Evolutionary conservation across 2,888 invertebrate species (phyloP).

Genomic region (Perdita meconis): DNA sequence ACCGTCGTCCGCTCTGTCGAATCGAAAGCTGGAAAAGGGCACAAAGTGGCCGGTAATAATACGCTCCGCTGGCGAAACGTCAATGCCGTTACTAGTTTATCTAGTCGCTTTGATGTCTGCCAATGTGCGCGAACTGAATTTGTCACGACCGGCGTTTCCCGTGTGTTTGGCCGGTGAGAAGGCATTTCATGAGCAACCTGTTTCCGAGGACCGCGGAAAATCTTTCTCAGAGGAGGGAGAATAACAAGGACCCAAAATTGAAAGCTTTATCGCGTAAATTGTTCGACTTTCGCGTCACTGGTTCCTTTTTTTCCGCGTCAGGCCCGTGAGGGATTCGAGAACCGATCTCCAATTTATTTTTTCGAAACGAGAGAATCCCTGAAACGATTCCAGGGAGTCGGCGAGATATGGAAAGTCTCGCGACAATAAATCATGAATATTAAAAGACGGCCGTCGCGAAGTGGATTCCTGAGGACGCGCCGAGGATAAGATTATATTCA

Average conservation of each 20-base stretch:
- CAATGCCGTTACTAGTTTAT: slow-evolving; percentile 22
- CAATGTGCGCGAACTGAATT: slow-evolving; percentile 39
- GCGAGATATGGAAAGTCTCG: slow-evolving; percentile 54
- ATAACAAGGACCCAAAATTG: not conserved
- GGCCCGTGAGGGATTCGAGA: not conserved
- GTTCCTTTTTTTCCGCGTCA: not conserved
- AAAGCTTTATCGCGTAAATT: not conserved
- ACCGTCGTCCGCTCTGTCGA: not conserved
- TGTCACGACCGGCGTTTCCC: not conserved
- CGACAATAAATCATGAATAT: slow-evolving; percentile 74
- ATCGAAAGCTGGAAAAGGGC: slow-evolving; percentile 28
- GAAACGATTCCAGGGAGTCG: not conserved
- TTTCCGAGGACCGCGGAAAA: not conserved
- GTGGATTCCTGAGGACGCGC: slow-evolving; percentile 52
- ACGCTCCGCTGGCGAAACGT: slow-evolving; percentile 24
- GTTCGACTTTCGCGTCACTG: not conserved
- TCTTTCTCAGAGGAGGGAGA: not conserved
- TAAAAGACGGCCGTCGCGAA: slow-evolving; percentile 53
- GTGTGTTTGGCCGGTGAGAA: not conserved
- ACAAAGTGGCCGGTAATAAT: slow-evolving; percentile 29
- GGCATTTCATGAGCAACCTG: slow-evolving; percentile 1
- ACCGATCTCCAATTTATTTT: slow-evolving; percentile 3
- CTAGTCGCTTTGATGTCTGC: slow-evolving; percentile 22
- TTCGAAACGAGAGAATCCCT: too few relatives aligned
- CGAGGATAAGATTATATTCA: slow-evolving; percentile 72